Percentiles rank a stretch among this genome's conserved stretches.
phyloP scores from a whole-genome alignment of 2,888 invertebrate genomes.

The Amblyjoppa proteus region DNA sequence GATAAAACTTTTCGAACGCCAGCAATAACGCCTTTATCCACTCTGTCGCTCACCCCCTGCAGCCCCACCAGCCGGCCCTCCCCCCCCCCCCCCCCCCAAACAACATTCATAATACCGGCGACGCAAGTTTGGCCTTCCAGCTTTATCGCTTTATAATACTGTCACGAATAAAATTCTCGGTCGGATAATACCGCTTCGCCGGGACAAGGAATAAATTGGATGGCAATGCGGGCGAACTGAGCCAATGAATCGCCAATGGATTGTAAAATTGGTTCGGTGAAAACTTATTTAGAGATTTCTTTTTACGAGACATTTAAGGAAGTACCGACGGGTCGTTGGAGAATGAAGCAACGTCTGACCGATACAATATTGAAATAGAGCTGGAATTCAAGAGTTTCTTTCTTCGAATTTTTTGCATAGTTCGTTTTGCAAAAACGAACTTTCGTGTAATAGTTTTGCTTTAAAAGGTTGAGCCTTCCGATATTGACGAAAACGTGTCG shows the following conservation, averaged over 20 bases:
- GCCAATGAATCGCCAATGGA: neutral
- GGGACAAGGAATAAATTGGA: slow-evolving; percentile 4
- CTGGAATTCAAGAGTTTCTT: neutral
- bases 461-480: too few species aligned
- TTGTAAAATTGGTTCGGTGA: neutral
- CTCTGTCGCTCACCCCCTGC: slow-evolving; percentile 34
- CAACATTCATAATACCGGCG: slow-evolving; percentile 46
- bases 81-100: neutral
- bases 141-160: slow-evolving; percentile 26
- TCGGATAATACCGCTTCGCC: neutral
- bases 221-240: neutral
- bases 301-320: neutral
- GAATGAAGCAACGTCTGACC: neutral
- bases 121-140: slow-evolving; percentile 45
- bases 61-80: neutral
- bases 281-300: neutral
- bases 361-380: neutral
- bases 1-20: slow-evolving; percentile 62
- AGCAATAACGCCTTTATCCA: slow-evolving; percentile 61
- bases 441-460: too few species aligned
- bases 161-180: slow-evolving; percentile 26
- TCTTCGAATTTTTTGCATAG: too few species aligned
- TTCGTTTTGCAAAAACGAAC: too few species aligned
- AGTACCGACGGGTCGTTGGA: neutral
- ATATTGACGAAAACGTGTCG: too few species aligned